These are phyloP conservation scores for Spodoptera picta DNA, from an alignment of 2,888 invertebrate species.

Conservation along the genomic window DNA sequence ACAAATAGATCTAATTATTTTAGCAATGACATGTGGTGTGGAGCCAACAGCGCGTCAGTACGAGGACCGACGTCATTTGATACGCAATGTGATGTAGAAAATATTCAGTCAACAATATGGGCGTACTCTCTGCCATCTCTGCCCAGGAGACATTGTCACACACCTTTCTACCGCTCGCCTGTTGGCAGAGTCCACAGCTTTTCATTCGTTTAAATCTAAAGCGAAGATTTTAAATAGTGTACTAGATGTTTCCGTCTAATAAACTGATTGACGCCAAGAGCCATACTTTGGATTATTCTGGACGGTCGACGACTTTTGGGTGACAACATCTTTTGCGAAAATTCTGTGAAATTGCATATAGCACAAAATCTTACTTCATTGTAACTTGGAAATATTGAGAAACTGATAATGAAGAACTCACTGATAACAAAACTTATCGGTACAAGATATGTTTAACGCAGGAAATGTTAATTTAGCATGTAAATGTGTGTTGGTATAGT, in stretches of 20 bases:
- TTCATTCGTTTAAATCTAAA: conserved; percentile 17
- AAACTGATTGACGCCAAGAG: neutral
- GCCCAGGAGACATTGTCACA: conserved; percentile 49
- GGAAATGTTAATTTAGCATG: conserved; percentile 45
- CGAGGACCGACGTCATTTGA: conserved; percentile 51
- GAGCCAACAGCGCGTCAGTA: conserved; percentile 52
- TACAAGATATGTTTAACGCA: conserved; percentile 36
- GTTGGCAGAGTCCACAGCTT: conserved; percentile 43
- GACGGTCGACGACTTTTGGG: neutral
- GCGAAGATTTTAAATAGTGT: conserved; percentile 11
- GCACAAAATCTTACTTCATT: conserved; percentile 23
- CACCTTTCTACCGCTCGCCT: conserved; percentile 39
- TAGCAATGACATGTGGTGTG: conserved; percentile 43
- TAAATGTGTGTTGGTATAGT: conserved; percentile 23
- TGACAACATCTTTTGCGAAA: neutral
- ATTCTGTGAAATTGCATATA: conserved; percentile 16
- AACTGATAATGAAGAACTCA: conserved; percentile 27
- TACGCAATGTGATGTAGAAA: conserved; percentile 52
- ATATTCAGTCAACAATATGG: conserved; percentile 52
- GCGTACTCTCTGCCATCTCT: conserved; percentile 51
- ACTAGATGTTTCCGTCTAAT: conserved; percentile 8
- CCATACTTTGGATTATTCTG: neutral
- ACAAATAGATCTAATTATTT: conserved; percentile 52
- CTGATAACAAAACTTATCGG: conserved; percentile 34
- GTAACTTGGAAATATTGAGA: conserved; percentile 1